phyloP scores from a whole-genome alignment of 2,797 vertebrate species.

The Limosa lapponica region DNA sequence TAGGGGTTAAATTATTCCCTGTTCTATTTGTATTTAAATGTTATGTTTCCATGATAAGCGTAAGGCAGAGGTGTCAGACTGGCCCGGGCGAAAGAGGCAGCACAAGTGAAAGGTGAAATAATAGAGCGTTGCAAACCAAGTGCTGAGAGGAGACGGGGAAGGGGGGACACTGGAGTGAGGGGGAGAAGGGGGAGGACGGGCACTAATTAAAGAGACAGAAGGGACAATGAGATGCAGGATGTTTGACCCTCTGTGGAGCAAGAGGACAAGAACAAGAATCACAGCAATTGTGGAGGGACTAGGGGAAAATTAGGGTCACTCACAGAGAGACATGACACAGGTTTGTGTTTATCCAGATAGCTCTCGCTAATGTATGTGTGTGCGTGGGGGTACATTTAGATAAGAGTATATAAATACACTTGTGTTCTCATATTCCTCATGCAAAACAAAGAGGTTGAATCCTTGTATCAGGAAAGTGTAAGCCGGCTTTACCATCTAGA shows the following conservation, averaged over 20 bases:
- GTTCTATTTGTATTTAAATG: conserved; percentile 75
- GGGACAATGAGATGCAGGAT: conserved; percentile 54
- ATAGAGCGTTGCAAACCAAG: background rate
- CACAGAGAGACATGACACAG: conserved; percentile 37
- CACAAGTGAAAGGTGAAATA: conserved; percentile 30
- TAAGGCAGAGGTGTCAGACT: conserved; percentile 68
- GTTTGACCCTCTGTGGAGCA: conserved; percentile 17
- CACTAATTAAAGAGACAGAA: conserved; percentile 66
- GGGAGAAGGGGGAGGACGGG: background rate
- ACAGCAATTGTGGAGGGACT: conserved; percentile 27
- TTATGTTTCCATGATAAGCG: conserved; percentile 59
- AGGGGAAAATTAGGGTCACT: conserved; percentile 46
- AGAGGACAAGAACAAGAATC: conserved; percentile 62
- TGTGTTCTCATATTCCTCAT: background rate
- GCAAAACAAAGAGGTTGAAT: conserved; percentile 29
- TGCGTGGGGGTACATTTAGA: conserved; percentile 12
- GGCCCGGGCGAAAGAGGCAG: background rate
- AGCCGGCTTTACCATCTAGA: background rate
- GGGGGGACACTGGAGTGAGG: background rate
- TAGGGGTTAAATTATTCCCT: conserved; percentile 71
- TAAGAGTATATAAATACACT: conserved; percentile 42
- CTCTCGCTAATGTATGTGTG: background rate
- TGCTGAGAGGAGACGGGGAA: conserved; percentile 20
- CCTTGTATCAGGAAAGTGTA: background rate
- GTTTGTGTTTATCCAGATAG: conserved; percentile 49